Base-by-base conservation (phyloP, 2,888 invertebrate species). In the Fissipunctia ypsillon region DNA sequence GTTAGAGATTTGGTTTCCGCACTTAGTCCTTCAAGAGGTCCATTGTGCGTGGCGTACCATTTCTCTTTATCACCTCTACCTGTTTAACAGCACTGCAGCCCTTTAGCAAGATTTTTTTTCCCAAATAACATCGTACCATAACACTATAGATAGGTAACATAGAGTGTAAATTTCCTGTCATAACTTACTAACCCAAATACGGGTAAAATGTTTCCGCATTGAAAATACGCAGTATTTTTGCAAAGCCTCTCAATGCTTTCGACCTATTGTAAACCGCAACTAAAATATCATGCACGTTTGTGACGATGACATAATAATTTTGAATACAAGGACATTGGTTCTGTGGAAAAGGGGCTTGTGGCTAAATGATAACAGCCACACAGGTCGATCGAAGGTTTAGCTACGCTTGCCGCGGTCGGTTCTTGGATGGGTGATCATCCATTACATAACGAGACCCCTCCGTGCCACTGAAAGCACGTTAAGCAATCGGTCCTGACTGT, bases 191-290 rank as follows among this genome's bases (percentile, higher is more conserved):
- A 66, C 38, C 28, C 45, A 74, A 66, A 75, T 63, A 45, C 14
- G 5, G 19, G 45, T 57, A 31, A 66, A 74, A 66, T 74, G 10
- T 56, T 57, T 31, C 75, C 25, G 45, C 38, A 57, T 25, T 81
- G 45, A 67, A 78, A 81, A 70, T 68, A 67, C 52, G 12, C 14
- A 12, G 45, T 50, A 56, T 65, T 68, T 82, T 72, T 50, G 48
- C 57, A 63, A 68, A 78, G 63, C 65, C 61, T 59, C 52, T 72
- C 50, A 65, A 65, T 31, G 67, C 38, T 61, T 67, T 68, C 68
- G 83, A 80, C 80, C 80, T 68, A 69, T 78, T 71, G 69, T 38
- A 48, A 50, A 64, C 73, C 59, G 43, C 68, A 57, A 65, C 67
- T 45, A 59, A 78, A 78, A 82, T 82, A 61, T 50, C 56, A 65